Percentiles rank a stretch among this genome's conserved stretches.
Conservation (phyloP, 2,888 invertebrate species). For the Lasiommata megera region DNA sequence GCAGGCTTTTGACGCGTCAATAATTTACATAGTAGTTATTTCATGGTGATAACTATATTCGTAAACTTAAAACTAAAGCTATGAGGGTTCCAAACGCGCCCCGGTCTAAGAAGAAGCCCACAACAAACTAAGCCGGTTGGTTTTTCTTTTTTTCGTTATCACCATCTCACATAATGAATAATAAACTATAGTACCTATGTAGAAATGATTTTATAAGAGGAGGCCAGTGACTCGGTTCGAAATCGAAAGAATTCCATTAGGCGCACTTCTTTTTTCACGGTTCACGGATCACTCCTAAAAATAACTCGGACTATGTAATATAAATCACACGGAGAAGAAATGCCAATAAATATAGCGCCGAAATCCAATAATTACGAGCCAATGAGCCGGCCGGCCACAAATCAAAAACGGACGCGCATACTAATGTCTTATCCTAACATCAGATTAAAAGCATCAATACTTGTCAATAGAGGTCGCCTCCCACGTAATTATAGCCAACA, state of each 20-base stretch:
- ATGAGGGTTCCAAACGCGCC: no score
- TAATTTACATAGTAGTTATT: no score
- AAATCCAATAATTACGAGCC: conserved; percentile 78
- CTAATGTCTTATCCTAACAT: conserved; percentile 80
- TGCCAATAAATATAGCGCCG: conserved; percentile 76
- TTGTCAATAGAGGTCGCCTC: conserved; percentile 79
- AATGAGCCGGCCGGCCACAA: conserved; percentile 76
- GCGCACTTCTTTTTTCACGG: not conserved
- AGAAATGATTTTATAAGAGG: no score
- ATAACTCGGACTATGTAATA: conserved; percentile 44
- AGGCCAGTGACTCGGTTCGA: not conserved
- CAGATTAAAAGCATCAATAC: conserved; percentile 81
- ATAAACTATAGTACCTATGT: no score
- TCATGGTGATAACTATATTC: no score
- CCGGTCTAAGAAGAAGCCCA: no score
- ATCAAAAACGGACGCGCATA: conserved; percentile 69
- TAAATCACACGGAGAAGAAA: conserved; percentile 75
- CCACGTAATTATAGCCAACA: conserved; percentile 80
- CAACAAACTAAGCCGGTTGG: no score
- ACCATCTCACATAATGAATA: no score
- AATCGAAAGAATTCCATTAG: conserved; percentile 1
- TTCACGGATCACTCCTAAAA: conserved; percentile 22
- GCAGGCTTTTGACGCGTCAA: no score
- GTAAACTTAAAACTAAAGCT: no score
- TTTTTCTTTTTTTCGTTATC: no score